Evolutionary conservation across 2,888 invertebrate genomes (phyloP).

Genomic region (Pteria penguin): DNA sequence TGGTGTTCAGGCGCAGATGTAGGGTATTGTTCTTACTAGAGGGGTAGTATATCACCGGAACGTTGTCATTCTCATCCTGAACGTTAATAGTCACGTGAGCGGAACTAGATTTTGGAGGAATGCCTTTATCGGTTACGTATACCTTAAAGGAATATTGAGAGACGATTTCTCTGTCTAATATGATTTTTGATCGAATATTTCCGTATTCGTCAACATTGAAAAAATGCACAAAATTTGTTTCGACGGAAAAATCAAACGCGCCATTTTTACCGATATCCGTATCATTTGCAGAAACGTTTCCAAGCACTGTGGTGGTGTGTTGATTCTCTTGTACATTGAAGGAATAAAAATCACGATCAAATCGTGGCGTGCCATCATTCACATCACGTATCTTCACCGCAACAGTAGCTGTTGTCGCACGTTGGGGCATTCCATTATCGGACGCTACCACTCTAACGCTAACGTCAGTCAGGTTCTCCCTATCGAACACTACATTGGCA

Average conservation of each 20-base stretch:
- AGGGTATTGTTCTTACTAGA: slow-evolving; percentile 59
- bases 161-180: slow-evolving; percentile 62
- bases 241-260: slow-evolving; percentile 46
- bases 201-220: slow-evolving; percentile 51
- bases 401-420: slow-evolving; percentile 62
- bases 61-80: slow-evolving; percentile 72
- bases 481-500: slow-evolving; percentile 61
- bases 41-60: slow-evolving; percentile 68
- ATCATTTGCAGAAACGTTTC: slow-evolving; percentile 62
- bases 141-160: slow-evolving; percentile 62
- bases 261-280: slow-evolving; percentile 65
- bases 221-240: slow-evolving; percentile 44
- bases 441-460: slow-evolving; percentile 61
- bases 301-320: slow-evolving; percentile 54
- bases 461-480: slow-evolving; percentile 60
- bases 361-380: slow-evolving; percentile 69
- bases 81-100: slow-evolving; percentile 64
- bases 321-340: slow-evolving; percentile 62
- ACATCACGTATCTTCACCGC: slow-evolving; percentile 61
- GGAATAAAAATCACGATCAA: slow-evolving; percentile 50
- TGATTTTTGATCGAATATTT: slow-evolving; percentile 52
- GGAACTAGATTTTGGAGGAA: slow-evolving; percentile 58
- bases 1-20: slow-evolving; percentile 42
- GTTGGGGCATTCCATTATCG: slow-evolving; percentile 59
- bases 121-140: slow-evolving; percentile 67